Conservation (phyloP, 92 coral and sea anemone genomes). For the Epizoanthus ramosus region DNA sequence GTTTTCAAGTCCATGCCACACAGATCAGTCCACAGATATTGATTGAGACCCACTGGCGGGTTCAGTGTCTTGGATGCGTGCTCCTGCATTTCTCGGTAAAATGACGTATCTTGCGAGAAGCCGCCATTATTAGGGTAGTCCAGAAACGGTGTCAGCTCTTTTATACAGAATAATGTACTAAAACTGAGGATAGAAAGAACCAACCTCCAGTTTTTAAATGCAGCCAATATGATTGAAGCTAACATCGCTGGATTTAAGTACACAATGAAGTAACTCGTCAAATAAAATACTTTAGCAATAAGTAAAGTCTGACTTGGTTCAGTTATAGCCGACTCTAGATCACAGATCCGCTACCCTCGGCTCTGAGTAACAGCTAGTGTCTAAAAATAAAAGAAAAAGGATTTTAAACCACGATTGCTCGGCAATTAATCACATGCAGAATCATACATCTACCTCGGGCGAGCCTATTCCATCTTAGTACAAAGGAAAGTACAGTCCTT, state of each 20-base stretch:
- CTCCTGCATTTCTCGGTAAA: background rate
- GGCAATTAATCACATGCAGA: too few species aligned
- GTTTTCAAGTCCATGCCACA: constrained; percentile 45
- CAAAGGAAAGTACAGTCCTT: too few species aligned
- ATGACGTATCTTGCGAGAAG: background rate
- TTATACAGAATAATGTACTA: constrained; percentile 4
- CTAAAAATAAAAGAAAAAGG: too few species aligned
- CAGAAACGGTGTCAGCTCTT: background rate
- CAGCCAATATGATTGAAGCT: background rate
- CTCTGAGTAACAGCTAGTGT: too few species aligned
- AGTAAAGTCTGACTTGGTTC: too few species aligned
- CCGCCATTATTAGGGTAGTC: background rate
- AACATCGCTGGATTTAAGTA: background rate
- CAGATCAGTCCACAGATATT: constrained; percentile 49
- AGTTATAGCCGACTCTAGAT: too few species aligned
- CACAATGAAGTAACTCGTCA: background rate
- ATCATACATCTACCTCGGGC: too few species aligned
- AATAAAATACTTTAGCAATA: too few species aligned
- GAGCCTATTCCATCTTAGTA: too few species aligned
- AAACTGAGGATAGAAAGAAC: constrained; percentile 4
- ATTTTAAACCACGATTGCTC: too few species aligned
- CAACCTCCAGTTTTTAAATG: constrained; percentile 22
- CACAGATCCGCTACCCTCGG: too few species aligned
- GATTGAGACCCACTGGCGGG: constrained; percentile 42
- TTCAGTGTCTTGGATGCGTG: too few species aligned